phyloP scores from a whole-genome alignment of 2,888 invertebrate genomes.

The Siphonodentalium dalli region DNA sequence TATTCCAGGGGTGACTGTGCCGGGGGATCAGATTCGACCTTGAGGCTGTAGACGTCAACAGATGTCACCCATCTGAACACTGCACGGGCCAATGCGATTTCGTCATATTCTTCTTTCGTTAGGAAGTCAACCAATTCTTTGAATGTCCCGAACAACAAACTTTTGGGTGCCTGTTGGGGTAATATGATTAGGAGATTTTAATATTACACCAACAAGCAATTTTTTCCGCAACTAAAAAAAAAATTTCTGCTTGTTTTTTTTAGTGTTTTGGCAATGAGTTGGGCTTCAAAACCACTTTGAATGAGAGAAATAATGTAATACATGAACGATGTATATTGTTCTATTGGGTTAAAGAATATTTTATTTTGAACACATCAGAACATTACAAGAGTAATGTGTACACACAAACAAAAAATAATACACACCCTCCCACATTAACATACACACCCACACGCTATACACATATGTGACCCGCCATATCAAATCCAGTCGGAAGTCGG shows the following conservation, averaged over 20 bases:
- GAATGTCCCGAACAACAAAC: conserved; percentile 41
- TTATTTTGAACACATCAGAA: neutral
- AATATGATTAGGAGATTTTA: too few relatives aligned
- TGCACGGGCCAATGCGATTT: conserved; percentile 46
- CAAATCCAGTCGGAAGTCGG: too few relatives aligned
- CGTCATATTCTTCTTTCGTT: conserved; percentile 37
- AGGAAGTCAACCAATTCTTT: conserved; percentile 46
- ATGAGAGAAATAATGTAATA: too few relatives aligned
- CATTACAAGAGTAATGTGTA: neutral
- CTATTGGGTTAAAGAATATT: neutral
- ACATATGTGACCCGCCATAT: too few relatives aligned
- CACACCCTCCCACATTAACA: neutral
- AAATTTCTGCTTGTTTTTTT: too few relatives aligned
- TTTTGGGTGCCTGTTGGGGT: conserved; percentile 40
- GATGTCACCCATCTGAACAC: conserved; percentile 59
- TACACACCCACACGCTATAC: neutral
- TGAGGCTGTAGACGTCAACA: conserved; percentile 51
- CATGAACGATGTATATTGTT: neutral
- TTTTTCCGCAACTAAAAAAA: too few relatives aligned
- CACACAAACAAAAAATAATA: neutral
- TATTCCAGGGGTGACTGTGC: conserved; percentile 56
- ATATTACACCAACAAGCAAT: too few relatives aligned
- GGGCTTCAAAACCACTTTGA: too few relatives aligned
- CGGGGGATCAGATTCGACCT: conserved; percentile 47
- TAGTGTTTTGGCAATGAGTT: too few relatives aligned